A percentile compares a stretch with the other conserved stretches of the same genome.
Evolutionary conservation across 2,888 invertebrate genomes (phyloP).

Genomic region (Cerastis rubricosa): DNA sequence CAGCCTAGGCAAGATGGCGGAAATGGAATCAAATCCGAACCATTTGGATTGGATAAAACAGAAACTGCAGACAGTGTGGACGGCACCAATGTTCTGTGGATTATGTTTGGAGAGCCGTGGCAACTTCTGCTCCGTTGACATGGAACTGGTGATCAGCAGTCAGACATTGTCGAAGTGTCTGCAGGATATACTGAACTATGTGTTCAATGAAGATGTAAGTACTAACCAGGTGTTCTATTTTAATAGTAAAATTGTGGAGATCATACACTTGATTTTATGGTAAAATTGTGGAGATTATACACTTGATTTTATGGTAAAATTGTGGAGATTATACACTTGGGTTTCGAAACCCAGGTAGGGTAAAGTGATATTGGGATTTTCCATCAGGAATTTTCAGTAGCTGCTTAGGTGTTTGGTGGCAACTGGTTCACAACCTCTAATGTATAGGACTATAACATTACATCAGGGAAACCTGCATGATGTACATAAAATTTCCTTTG

Average conservation of each 20-base stretch:
- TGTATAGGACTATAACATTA: background rate
- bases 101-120: slow-evolving; percentile 70
- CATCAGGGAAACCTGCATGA: background rate
- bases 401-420: background rate
- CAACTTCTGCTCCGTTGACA: slow-evolving; percentile 67
- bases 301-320: background rate
- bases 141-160: slow-evolving; percentile 71
- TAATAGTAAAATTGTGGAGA: background rate
- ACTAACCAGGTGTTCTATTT: slow-evolving; percentile 7
- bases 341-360: background rate
- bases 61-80: slow-evolving; percentile 70
- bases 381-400: background rate
- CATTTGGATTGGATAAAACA: slow-evolving; percentile 71
- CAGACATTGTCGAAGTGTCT: slow-evolving; percentile 68
- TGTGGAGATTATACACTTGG: background rate
- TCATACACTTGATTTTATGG: background rate
- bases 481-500: background rate
- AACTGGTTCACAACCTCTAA: background rate
- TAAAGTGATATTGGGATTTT: background rate
- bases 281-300: background rate
- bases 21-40: background rate
- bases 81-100: slow-evolving; percentile 70
- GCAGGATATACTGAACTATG: slow-evolving; percentile 72
- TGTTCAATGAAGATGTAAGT: slow-evolving; percentile 77
- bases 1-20: slow-evolving; percentile 31